Evolutionary conservation across 2,113 vertebrate species (phyloP).

Genomic region (Melanotaenia duboulayi): DNA sequence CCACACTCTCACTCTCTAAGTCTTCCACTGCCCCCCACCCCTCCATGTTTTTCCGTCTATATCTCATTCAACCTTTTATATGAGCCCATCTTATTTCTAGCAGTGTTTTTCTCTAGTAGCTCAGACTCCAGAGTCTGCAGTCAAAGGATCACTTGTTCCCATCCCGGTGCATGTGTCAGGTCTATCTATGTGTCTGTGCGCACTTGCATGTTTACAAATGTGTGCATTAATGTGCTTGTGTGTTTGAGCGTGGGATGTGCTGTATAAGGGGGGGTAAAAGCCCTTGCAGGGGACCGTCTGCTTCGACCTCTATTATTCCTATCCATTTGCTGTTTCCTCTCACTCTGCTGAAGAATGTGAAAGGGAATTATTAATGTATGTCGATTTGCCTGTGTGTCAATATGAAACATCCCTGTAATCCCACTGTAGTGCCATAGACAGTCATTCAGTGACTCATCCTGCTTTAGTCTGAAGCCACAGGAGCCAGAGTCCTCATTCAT

Average conservation of each 20-base stretch:
- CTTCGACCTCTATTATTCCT: constrained; percentile 66
- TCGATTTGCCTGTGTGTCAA: constrained; percentile 70
- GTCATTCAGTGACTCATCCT: constrained; percentile 46
- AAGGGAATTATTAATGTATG: constrained; percentile 64
- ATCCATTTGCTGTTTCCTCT: constrained; percentile 65
- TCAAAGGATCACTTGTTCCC: constrained; percentile 50
- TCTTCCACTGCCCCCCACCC: not conserved
- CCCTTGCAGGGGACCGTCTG: constrained; percentile 51
- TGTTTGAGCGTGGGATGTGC: constrained; percentile 27
- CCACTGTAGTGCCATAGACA: constrained; percentile 39
- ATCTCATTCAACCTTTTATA: constrained; percentile 25
- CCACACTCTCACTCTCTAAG: constrained; percentile 33
- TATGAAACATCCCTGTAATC: constrained; percentile 70
- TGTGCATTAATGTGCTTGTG: constrained; percentile 42
- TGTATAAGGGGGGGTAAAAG: constrained; percentile 50
- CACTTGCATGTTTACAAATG: constrained; percentile 24
- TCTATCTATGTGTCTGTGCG: not conserved
- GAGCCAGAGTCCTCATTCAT: constrained; percentile 51
- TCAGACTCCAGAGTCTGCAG: constrained; percentile 28
- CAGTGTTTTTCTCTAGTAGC: constrained; percentile 30
- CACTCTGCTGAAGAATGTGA: constrained; percentile 44
- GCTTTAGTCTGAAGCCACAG: constrained; percentile 42
- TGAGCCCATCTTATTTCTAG: constrained; percentile 15
- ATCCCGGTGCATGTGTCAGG: constrained; percentile 20
- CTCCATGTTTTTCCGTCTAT: not conserved